Percentiles rank a stretch among this genome's conserved stretches.
phyloP scores from a whole-genome alignment of 2,888 invertebrate genomes.

The Siphonodentalium dalli region DNA sequence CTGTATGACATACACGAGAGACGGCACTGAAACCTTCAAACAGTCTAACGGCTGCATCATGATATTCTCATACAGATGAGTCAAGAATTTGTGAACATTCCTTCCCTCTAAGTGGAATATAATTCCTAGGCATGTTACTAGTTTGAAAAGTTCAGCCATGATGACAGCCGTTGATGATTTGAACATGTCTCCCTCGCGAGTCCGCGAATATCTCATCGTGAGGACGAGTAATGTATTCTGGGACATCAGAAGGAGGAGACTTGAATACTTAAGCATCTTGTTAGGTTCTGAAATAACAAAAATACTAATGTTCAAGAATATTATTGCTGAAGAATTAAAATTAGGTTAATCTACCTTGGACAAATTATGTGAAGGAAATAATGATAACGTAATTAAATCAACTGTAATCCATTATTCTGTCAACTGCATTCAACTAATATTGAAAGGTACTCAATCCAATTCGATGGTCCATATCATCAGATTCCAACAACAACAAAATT shows the following conservation, averaged over 20 bases:
- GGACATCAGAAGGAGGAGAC: conserved; percentile 77
- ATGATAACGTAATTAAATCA: too few species aligned
- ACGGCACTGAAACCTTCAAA: conserved; percentile 84
- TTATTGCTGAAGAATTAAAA: too few species aligned
- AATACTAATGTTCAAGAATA: too few species aligned
- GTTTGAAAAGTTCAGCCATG: conserved; percentile 88
- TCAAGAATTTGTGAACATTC: conserved; percentile 39
- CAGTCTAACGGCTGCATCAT: conserved; percentile 72
- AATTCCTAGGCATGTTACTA: conserved; percentile 80
- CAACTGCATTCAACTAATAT: too few species aligned
- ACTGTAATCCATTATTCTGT: too few species aligned
- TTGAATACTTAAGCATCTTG: conserved; percentile 82
- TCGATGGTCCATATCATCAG: too few species aligned
- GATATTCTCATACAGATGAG: conserved; percentile 58
- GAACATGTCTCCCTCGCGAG: conserved; percentile 88
- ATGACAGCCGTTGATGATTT: conserved; percentile 92
- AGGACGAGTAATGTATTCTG: conserved; percentile 97
- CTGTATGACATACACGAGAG: conserved; percentile 92
- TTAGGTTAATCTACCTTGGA: too few species aligned
- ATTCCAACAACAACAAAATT: too few species aligned
- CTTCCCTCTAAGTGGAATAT: conserved; percentile 66
- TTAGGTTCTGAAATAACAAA: too few species aligned
- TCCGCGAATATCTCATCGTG: conserved; percentile 93
- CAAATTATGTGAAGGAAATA: too few species aligned
- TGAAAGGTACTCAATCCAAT: too few species aligned